Evolutionary conservation across 2,797 vertebrate species (phyloP).

Genomic region (Gastrophryne carolinensis): DNA sequence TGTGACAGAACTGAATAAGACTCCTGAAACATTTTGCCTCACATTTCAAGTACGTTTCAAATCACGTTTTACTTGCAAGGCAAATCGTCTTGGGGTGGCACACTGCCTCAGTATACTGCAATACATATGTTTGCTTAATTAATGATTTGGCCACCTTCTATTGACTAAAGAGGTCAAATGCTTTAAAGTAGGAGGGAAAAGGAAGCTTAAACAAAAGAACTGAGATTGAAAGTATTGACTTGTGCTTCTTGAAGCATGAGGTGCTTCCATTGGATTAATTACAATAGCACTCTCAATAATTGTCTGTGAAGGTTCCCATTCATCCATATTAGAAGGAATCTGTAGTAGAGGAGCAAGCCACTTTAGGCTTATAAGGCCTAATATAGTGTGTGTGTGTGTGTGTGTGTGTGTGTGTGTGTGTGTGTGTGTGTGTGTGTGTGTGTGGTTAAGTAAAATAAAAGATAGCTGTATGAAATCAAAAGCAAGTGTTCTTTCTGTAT

Average conservation of each 20-base stretch:
- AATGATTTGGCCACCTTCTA: neutral
- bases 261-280: neutral
- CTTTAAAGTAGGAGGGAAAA: neutral
- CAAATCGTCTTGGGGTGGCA: neutral
- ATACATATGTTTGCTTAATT: neutral
- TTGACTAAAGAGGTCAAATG: neutral
- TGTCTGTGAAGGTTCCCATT: too few species aligned
- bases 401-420: too few species aligned
- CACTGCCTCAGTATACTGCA: neutral
- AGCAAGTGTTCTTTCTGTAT: too few species aligned
- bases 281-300: neutral
- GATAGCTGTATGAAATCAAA: too few species aligned
- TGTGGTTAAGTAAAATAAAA: too few species aligned
- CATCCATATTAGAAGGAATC: too few species aligned
- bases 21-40: neutral
- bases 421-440: too few species aligned
- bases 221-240: constrained; percentile 14
- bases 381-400: too few species aligned
- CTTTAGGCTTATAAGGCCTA: too few species aligned
- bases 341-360: too few species aligned
- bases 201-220: neutral
- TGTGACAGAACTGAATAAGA: constrained; percentile 14
- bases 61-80: neutral
- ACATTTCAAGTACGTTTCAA: neutral
- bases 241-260: neutral